A percentile compares a stretch with the other conserved stretches of the same genome.
These are phyloP conservation scores for Polypterus bichir DNA, from an alignment of 2,113 vertebrate species.

Conservation along the genomic window DNA sequence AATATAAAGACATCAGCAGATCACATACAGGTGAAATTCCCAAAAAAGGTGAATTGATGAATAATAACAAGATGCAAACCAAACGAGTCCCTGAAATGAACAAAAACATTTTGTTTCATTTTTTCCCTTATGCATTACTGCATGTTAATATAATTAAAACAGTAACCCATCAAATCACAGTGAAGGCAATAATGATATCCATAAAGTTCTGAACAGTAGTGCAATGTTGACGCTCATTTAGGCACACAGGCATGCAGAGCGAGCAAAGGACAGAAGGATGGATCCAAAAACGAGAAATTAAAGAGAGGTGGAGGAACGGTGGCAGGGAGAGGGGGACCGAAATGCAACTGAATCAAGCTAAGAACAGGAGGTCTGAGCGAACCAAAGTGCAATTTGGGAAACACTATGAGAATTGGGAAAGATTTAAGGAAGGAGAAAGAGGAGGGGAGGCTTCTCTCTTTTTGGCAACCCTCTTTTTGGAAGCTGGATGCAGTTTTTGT, in stretches of 20 bases:
- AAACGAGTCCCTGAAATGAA: neutral
- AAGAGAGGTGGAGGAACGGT: neutral
- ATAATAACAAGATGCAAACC: slow-evolving; percentile 4
- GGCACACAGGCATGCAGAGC: slow-evolving; percentile 3
- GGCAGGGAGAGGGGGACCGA: neutral
- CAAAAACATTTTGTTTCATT: neutral
- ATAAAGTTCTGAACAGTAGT: slow-evolving; percentile 6
- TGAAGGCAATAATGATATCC: slow-evolving; percentile 8
- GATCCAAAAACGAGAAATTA: neutral
- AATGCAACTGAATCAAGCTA: neutral
- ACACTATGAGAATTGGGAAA: neutral
- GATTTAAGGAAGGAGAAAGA: slow-evolving; percentile 31
- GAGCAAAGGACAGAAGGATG: neutral
- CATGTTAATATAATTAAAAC: neutral
- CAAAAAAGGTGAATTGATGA: neutral
- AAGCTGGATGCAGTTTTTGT: slow-evolving; percentile 19
- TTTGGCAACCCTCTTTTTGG: slow-evolving; percentile 14
- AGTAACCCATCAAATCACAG: slow-evolving; percentile 13
- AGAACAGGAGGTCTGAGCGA: neutral
- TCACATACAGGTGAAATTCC: neutral
- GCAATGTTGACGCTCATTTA: neutral
- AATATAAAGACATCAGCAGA: neutral
- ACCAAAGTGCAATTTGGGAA: neutral
- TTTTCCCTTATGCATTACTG: neutral
- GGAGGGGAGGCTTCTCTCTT: slow-evolving; percentile 36